Conservation (phyloP, 1,140 invertebrate genomes). For the Latrodectus geometricus region DNA sequence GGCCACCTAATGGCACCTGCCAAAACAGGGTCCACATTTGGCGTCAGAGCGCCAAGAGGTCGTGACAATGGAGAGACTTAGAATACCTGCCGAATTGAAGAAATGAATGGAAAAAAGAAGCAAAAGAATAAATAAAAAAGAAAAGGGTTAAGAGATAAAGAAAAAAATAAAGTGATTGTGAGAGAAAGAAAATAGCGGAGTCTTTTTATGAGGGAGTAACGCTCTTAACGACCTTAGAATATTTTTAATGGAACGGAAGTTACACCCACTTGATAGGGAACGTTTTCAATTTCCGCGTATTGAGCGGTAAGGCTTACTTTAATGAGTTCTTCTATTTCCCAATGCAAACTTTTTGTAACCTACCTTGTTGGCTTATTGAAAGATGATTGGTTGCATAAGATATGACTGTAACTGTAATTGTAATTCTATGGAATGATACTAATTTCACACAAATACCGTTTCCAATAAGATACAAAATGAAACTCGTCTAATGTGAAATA, state of each 20-base stretch:
- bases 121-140: slow-evolving; percentile 7
- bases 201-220: slow-evolving; percentile 26
- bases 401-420: no score
- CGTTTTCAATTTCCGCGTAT: slow-evolving; percentile 7
- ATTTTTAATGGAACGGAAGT: slow-evolving; percentile 20
- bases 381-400: no score
- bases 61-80: background rate
- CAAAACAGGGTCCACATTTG: slow-evolving; percentile 47
- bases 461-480: no score
- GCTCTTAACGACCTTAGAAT: background rate
- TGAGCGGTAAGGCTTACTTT: background rate
- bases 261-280: background rate
- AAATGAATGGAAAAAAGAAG: background rate
- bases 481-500: no score
- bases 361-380: no score
- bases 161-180: background rate
- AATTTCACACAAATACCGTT: no score
- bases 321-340: no score
- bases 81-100: background rate
- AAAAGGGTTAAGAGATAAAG: background rate
- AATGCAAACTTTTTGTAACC: no score
- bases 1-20: slow-evolving; percentile 58
- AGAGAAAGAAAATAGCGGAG: background rate
- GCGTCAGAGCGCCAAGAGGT: slow-evolving; percentile 6
- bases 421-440: no score